Evolutionary conservation across 2,888 invertebrate genomes (phyloP), one percentile per base, ranked within the genome.

Genomic region (Tholera decimalis): DNA sequence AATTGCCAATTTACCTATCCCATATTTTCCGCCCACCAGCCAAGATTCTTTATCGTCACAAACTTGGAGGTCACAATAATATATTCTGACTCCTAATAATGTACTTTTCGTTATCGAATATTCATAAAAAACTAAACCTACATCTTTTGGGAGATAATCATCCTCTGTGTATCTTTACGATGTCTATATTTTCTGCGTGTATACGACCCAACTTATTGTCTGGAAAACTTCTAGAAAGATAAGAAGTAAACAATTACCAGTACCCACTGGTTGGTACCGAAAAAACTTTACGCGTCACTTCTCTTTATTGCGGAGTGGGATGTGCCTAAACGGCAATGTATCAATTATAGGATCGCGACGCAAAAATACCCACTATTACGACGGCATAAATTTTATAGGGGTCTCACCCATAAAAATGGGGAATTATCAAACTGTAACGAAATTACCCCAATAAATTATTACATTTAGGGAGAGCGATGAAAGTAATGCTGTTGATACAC

Each of bases 391-490:
- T 87, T 89, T 89, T 87, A 89, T 87, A 79, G 82, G 77, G 88
- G 88, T 85, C 84, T 76, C 76, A 78, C 73, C 84, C 82, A 88
- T 89, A 89, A 89, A 89, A 89, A 89, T 84, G 82, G 86, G 78
- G 79, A 87, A 89, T 89, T 89, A 89, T 89, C 89, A 88, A 88
- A 88, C 82, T 88, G 86, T 87, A 85, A 85, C 85, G 81, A 78
- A 85, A 89, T 89, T 86, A 84, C 87, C 84, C 74, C 77, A 83
- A 88, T 89, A 89, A 89, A 89, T 89, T 89, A 88, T 88, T 83
- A 83, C 83, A 80, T 85, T 83, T 73, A 54, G 80, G 82, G 61
- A 20, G 72, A 70, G 69, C 68, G 79, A 61, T 67, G 82, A 75
- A 79, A 81, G 79, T 80, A 82, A 77, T 73, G 77, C 68, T 71